Evolutionary conservation across 2,113 vertebrate genomes (phyloP).

Genomic region (Triplophysa rosa): DNA sequence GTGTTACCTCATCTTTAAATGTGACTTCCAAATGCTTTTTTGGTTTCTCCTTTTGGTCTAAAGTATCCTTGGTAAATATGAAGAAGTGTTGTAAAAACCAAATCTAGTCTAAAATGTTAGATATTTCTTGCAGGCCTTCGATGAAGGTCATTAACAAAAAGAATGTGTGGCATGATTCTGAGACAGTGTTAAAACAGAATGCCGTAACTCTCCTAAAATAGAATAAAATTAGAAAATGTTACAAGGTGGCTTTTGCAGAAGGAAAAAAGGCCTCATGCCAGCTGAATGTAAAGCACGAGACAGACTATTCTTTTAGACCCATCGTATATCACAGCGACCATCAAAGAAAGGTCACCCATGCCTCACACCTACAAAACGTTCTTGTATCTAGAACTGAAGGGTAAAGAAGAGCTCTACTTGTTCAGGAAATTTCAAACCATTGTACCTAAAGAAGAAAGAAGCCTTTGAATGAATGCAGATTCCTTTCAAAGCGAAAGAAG

Average conservation of each 20-base stretch:
- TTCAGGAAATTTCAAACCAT: slow-evolving; percentile 51
- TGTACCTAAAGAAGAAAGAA: slow-evolving; percentile 47
- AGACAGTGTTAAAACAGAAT: slow-evolving; percentile 59
- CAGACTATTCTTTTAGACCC: slow-evolving; percentile 54
- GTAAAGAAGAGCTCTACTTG: slow-evolving; percentile 45
- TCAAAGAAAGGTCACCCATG: slow-evolving; percentile 47
- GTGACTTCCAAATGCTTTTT: no score
- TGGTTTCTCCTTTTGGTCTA: no score
- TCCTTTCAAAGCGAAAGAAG: slow-evolving; percentile 49
- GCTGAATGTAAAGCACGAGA: slow-evolving; percentile 62
- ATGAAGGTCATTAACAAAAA: slow-evolving; percentile 58
- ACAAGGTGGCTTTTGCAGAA: slow-evolving; percentile 69
- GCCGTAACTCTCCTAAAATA: slow-evolving; percentile 64
- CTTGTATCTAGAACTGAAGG: slow-evolving; percentile 35
- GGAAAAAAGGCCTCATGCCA: slow-evolving; percentile 71
- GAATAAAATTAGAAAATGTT: slow-evolving; percentile 65
- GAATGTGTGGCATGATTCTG: slow-evolving; percentile 53
- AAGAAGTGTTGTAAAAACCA: neutral
- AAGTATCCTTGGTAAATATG: no score
- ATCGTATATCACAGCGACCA: slow-evolving; percentile 48
- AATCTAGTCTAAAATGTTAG: neutral
- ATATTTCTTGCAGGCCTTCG: slow-evolving; percentile 52
- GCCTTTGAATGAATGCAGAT: slow-evolving; percentile 49
- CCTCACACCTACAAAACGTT: slow-evolving; percentile 42
- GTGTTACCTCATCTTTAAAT: no score